Conservation (phyloP, 2,113 vertebrate genomes). For the Meleagris gallopavo region DNA sequence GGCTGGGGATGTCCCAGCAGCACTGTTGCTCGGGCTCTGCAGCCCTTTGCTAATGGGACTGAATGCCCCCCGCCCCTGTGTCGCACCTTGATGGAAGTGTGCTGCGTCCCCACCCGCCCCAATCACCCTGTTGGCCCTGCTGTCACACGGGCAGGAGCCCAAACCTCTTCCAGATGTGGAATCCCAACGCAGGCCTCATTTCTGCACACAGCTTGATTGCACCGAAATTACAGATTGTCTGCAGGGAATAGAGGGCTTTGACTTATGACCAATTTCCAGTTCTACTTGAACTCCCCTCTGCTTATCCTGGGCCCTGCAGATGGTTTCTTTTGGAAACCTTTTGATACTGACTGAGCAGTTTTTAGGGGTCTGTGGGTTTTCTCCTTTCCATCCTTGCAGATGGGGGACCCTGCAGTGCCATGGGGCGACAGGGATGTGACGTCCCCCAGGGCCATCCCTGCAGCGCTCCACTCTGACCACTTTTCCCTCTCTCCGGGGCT, state of each 20-base stretch:
- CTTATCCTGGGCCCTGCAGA: not conserved
- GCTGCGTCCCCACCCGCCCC: conserved; percentile 13
- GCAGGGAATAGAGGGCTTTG: conserved; percentile 66
- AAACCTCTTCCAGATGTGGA: conserved; percentile 78
- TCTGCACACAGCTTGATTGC: conserved; percentile 71
- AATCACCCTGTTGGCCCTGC: conserved; percentile 15
- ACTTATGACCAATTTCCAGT: conserved; percentile 71
- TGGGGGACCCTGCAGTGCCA: not conserved
- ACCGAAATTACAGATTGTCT: conserved; percentile 72
- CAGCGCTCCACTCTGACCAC: fast-evolving
- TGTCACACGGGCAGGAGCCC: conserved; percentile 67
- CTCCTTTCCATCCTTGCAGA: not conserved
- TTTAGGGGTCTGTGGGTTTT: not conserved
- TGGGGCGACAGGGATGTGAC: not conserved
- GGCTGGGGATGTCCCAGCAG: not conserved
- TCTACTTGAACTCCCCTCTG: conserved; percentile 57
- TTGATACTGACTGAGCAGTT: not conserved
- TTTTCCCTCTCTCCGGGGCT: not conserved
- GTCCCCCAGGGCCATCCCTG: not conserved
- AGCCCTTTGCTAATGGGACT: not conserved
- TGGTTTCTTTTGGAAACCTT: not conserved
- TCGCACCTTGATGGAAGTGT: conserved; percentile 51
- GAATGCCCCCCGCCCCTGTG: conserved; percentile 5
- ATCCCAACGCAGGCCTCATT: conserved; percentile 68
- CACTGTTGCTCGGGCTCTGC: not conserved